Evolutionary conservation across 2,113 vertebrate genomes (phyloP).

Genomic region (Tringa solitaria): DNA sequence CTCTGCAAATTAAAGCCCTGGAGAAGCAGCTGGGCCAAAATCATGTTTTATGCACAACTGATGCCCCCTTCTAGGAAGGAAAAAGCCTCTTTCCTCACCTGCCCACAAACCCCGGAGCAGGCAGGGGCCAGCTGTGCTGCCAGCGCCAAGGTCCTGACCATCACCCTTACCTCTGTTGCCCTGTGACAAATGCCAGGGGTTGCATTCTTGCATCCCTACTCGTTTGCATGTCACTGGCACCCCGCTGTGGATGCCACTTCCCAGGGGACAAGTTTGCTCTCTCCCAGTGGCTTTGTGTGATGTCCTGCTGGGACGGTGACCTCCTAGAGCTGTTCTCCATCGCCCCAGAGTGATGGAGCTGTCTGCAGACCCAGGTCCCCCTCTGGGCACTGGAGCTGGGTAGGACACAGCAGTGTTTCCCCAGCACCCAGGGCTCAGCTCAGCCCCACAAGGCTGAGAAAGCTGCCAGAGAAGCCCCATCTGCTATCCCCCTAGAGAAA

Average conservation of each 20-base stretch:
- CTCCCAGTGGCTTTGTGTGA: neutral
- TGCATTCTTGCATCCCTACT: neutral
- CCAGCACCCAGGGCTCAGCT: neutral
- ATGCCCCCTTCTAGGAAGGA: neutral
- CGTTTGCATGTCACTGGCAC: fast-evolving
- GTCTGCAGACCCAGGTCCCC: neutral
- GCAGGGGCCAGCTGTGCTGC: neutral
- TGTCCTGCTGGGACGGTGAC: neutral
- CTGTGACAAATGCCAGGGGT: neutral
- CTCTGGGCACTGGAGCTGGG: neutral
- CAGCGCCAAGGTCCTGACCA: neutral
- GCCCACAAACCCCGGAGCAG: neutral
- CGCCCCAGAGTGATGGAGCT: neutral
- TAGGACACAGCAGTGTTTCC: neutral
- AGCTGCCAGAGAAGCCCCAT: neutral
- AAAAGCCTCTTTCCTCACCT: neutral
- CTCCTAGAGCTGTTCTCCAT: neutral
- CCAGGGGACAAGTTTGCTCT: neutral
- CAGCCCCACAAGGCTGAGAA: neutral
- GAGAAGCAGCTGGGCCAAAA: neutral
- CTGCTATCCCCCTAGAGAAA: neutral
- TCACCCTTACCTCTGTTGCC: neutral
- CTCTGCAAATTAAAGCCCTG: neutral
- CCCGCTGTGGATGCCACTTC: neutral
- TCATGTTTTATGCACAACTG: neutral